phyloP scores from a whole-genome alignment of 2,888 invertebrate genomes.

The Toxonevra muliebris region DNA sequence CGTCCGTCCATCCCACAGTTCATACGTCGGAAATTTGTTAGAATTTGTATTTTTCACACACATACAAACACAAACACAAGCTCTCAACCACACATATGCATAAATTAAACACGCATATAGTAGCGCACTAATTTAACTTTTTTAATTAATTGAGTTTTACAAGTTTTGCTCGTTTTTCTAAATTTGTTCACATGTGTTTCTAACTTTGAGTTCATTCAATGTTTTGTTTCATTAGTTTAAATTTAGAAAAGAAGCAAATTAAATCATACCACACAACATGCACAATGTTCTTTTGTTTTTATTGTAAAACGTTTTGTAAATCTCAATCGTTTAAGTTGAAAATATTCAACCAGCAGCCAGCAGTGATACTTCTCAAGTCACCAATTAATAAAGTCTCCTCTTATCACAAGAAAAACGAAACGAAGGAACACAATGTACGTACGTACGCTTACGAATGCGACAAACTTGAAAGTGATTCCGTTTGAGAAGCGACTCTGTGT shows the following conservation, averaged over 20 bases:
- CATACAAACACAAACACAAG: not conserved
- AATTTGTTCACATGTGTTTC: too few relatives aligned
- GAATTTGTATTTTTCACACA: not conserved
- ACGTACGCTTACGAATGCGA: slow-evolving; percentile 32
- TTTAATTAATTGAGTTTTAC: too few relatives aligned
- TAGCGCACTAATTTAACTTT: not conserved
- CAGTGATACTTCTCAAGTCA: too few relatives aligned
- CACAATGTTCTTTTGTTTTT: too few relatives aligned
- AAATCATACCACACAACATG: too few relatives aligned
- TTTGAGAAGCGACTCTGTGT: slow-evolving; percentile 12
- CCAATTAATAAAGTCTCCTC: not conserved
- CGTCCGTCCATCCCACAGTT: not conserved
- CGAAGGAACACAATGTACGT: slow-evolving; percentile 1
- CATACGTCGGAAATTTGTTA: slow-evolving; percentile 1
- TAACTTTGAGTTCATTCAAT: too few relatives aligned
- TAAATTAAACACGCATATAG: slow-evolving; percentile 4
- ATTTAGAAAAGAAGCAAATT: too few relatives aligned
- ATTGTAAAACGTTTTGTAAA: too few relatives aligned
- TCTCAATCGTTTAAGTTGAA: too few relatives aligned
- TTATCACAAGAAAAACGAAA: slow-evolving; percentile 2
- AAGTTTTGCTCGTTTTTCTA: too few relatives aligned
- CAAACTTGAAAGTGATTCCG: slow-evolving; percentile 29
- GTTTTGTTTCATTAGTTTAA: too few relatives aligned
- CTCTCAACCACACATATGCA: not conserved
- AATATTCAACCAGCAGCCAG: too few relatives aligned